Evolutionary conservation across 1,140 invertebrate genomes (phyloP), one percentile per base, ranked within the genome.

Genomic region (Ceratina japonica): DNA sequence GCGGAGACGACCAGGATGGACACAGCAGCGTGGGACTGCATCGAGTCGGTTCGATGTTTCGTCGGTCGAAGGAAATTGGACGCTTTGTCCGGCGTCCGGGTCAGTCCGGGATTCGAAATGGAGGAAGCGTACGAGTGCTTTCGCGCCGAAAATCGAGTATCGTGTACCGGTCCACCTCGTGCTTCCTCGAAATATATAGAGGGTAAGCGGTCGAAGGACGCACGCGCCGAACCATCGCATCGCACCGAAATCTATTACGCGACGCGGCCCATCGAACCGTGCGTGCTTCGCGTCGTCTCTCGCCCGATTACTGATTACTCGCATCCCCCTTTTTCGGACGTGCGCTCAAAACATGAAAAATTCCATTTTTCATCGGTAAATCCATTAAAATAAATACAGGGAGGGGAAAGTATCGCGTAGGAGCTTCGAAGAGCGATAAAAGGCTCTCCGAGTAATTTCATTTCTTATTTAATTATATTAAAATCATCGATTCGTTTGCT

Each of bases 181-280:
- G 76, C 59, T 86, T 65, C 75, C 83, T 81, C 77, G 68, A 78
- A 89, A 87, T 90, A 90, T 90, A 89, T 90, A 90, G 79, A 83
- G 82, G 54, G 54, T 52, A 64, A 58, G 66, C 8, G 63, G 52
- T n/a, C 51, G 15, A 56, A 77, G 52, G 49, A 76, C 73, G 83
- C 83, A 59, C 54, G 61, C 76, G 52, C 37, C 16, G 24, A 27
- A 7, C 16, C 22, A 51, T 15, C 7, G 22, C 20, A 52, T 65
- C 65, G 63, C 66, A 27, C 61, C 71, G 62, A 79, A 79, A 64
- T 56, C 70, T 61, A 79, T 73, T 73, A 74, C 22, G 22, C 24
- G 10, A 16, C 3, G 3, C 61, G 44, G n/a, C 22, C 18, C 64
- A n/a, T 51, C 44, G 71, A 2, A 49, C 16, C 54, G 12, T 51